Evolutionary conservation across 64 coral and sea anemone species (phyloP).

Genomic region (Montipora efflorescens): DNA sequence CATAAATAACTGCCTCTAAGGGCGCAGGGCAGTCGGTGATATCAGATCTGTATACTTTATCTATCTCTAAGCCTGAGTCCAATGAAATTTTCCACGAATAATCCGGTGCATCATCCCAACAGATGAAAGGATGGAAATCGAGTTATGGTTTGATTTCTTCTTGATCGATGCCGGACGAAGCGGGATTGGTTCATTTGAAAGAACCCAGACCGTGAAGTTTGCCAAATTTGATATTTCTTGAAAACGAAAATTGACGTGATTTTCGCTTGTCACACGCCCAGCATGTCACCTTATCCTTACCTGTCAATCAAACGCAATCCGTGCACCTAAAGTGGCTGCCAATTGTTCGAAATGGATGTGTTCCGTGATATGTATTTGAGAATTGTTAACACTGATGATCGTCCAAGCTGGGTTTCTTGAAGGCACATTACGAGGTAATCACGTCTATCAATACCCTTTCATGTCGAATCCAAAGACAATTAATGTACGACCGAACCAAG

Average conservation of each 20-base stretch:
- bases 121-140: background rate
- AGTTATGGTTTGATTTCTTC: too few relatives aligned
- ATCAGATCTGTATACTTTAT: background rate
- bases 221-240: too few relatives aligned
- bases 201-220: background rate
- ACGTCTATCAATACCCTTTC: background rate
- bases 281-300: background rate
- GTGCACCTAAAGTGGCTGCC: background rate
- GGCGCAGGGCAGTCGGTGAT: background rate
- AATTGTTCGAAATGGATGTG: background rate
- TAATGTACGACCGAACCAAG: background rate
- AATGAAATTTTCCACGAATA: background rate
- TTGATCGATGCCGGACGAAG: too few relatives aligned
- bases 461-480: background rate
- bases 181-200: too few relatives aligned
- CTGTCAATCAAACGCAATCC: constrained; percentile 38
- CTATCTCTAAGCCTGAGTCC: background rate
- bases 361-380: background rate
- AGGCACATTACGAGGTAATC: background rate
- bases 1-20: background rate
- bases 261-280: constrained; percentile 23
- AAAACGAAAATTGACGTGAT: constrained; percentile 24
- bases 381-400: background rate
- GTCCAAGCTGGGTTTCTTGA: background rate
- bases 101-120: background rate